Base-by-base conservation (phyloP, 2,888 invertebrate species). In the Macaria liturata region DNA sequence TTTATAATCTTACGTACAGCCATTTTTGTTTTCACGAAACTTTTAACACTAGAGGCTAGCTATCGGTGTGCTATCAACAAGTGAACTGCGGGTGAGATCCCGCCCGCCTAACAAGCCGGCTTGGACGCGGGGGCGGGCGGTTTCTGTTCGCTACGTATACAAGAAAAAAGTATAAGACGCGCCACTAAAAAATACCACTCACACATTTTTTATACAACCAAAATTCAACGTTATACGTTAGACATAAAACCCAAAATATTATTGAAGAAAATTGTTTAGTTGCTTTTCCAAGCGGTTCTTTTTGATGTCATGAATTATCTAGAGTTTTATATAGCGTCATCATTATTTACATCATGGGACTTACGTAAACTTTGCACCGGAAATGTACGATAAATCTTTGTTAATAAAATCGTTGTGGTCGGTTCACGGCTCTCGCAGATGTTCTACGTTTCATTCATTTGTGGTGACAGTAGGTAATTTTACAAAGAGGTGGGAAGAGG, bases 51-150 rank as follows among this genome's bases (percentile, higher is more conserved):
- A 64, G 64, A 67, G 75, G 72, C 90, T 80, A 81, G 87, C 80
- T 82, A 75, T 76, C 88, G 69, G 76, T 65, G 59, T 80, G 81
- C 71, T 80, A 76, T 80, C 87, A 71, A 73, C 76, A 76, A 71
- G 75, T 74, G 74, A 80, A 91, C 91, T 91, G 89, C 74, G 62
- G 62, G 67, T 68, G 68, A 65, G 62, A 61, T 62, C 65, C 84
- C 83, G 87, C 85, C 89, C 90, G 90, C 89, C 90, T 80, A 85
- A 70, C 73, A 69, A 68, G 61, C 65, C 69, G 72, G 68, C 74
- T 68, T 61, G 43, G 67, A 39, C 32, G 80, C 80, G 85, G 81
- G 83, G 84, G 86, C 83, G 83, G 83, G 76, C 75, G 76, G 82
- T 52, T 20, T 31, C 45, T 51, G 44, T 58, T 59, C 55, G 66